Evolutionary conservation across 2,797 vertebrate species (phyloP), one percentile per base, ranked within the genome.

Genomic region (Hyperoplus lanceolatus): DNA sequence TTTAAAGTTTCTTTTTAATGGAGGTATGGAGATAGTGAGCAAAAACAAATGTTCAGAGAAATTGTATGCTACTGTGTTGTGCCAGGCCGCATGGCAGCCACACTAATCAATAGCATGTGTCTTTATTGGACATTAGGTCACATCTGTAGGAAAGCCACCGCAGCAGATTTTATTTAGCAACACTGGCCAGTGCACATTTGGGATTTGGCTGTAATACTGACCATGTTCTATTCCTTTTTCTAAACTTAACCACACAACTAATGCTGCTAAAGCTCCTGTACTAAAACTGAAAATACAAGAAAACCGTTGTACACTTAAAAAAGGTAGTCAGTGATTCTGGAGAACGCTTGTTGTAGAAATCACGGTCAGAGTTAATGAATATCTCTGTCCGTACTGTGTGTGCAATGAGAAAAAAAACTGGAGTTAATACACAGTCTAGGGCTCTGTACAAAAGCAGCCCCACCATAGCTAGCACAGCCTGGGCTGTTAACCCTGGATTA

Each of bases 71-170:
- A 62, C 48, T 48, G 54, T 55, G 71, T 67, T 48, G 54, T 55
- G 71, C 69, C 62, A 77, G 15, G 68, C 80, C 62, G 66, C 72
- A 77, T 76, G 75, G 75, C 45, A 38, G 86, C 66, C 9, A 42
- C 36, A 4, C 63, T 88, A 83, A 94, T 92, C 83, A 90, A 86
- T 82, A 76, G 76, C 85, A 90, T 54, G 73, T 83, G 85, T 68
- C 39, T 84, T 66, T 36, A 73, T 62, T 53, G 64, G 50, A 85
- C 91, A 89, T 82, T 85, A 85, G 87, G 81, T 79, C 13, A 55
- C 73, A 89, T 91, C 77, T 81, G 82, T 66, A 66, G 46, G 75
- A 69, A 75, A 82, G 76, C 77, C 79, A 50, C 71, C 48, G 60
- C 18, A 43, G 62, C 79, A 29, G 29, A 29, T 29, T 88, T 92